phyloP scores from a whole-genome alignment of 2,888 invertebrate species.

The Omphaloscelis lunosa region DNA sequence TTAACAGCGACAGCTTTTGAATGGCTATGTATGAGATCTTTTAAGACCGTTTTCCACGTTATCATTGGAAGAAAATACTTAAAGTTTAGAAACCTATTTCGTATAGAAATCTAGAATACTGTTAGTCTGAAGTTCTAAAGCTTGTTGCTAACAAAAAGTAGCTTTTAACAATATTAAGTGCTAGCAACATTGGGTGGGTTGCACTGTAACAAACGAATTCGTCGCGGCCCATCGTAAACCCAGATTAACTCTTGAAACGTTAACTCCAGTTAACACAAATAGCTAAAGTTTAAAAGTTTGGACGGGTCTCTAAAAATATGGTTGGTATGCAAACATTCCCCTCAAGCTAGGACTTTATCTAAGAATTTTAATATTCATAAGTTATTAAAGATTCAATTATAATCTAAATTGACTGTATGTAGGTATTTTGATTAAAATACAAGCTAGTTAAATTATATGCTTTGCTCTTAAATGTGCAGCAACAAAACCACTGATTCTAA shows the following conservation, averaged over 20 bases:
- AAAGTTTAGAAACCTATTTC: slow-evolving; percentile 8
- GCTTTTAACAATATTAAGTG: slow-evolving; percentile 44
- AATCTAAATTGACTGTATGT: background rate
- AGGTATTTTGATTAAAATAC: slow-evolving; percentile 11
- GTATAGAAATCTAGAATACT: slow-evolving; percentile 21
- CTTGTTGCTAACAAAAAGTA: slow-evolving; percentile 28
- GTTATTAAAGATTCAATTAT: slow-evolving; percentile 6
- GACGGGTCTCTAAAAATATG: slow-evolving; percentile 41
- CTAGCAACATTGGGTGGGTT: slow-evolving; percentile 45
- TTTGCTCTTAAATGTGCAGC: slow-evolving; percentile 13
- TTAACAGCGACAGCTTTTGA: background rate
- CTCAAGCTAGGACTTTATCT: background rate
- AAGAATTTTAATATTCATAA: slow-evolving; percentile 21
- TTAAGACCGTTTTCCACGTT: background rate
- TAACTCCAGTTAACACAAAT: slow-evolving; percentile 62
- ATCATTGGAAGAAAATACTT: background rate
- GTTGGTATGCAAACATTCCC: slow-evolving; percentile 14
- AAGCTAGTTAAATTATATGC: slow-evolving; percentile 33
- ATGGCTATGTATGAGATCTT: too few species aligned
- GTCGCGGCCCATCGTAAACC: slow-evolving; percentile 66
- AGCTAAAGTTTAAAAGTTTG: slow-evolving; percentile 50
- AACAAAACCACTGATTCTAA: slow-evolving; percentile 28
- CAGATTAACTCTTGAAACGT: slow-evolving; percentile 61
- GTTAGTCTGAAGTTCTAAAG: slow-evolving; percentile 10
- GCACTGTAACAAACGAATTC: slow-evolving; percentile 63